Evolutionary conservation across 2,113 vertebrate species (phyloP).

Genomic region (Xiphophorus couchianus): DNA sequence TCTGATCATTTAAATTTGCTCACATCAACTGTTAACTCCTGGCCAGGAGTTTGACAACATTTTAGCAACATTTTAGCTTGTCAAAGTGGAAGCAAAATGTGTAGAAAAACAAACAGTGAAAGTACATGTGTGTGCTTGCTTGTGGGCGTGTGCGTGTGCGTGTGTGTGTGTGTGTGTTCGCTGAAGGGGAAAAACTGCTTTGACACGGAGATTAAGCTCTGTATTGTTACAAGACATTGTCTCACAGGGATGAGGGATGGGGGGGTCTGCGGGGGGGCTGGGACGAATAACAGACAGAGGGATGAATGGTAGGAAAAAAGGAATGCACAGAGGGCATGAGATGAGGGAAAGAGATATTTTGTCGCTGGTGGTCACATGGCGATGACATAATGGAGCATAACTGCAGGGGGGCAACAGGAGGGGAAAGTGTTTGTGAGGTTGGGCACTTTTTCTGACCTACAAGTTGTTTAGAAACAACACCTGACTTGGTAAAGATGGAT

Average conservation of each 20-base stretch:
- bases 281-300: constrained; percentile 18
- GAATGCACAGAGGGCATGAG: constrained; percentile 43
- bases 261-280: constrained; percentile 17
- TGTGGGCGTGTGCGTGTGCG: constrained; percentile 18
- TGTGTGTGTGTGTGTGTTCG: constrained; percentile 78
- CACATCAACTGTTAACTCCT: background rate
- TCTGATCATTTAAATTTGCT: background rate
- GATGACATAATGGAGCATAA: constrained; percentile 93
- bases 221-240: constrained; percentile 99
- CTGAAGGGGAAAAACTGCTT: constrained; percentile 98
- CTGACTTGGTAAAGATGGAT: constrained; percentile 37
- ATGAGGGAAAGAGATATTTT: constrained; percentile 84
- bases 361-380: constrained; percentile 87
- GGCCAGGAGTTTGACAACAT: too few species aligned
- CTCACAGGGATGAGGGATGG: constrained; percentile 89
- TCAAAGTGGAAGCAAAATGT: background rate
- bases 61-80: constrained; percentile 11
- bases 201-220: constrained; percentile 98
- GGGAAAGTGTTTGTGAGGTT: constrained; percentile 53
- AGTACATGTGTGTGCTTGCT: constrained; percentile 30
- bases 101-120: constrained; percentile 35
- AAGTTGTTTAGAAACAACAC: constrained; percentile 80
- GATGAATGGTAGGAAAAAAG: constrained; percentile 65
- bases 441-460: constrained; percentile 50
- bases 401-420: constrained; percentile 71